Conservation (phyloP, 1,140 invertebrate genomes). For the Reticulitermes speratus region DNA sequence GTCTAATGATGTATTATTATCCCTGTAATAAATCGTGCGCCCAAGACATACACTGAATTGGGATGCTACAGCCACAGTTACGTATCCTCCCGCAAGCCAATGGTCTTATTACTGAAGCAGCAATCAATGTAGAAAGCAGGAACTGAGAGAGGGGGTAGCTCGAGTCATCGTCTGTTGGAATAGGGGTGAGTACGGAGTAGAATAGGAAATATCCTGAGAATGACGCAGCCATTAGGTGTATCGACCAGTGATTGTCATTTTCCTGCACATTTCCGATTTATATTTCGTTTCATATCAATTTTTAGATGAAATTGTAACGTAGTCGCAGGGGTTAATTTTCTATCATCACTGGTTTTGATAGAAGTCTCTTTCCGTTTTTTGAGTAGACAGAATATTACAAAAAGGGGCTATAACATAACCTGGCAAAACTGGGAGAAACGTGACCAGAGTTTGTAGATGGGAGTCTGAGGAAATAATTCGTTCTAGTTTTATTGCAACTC, state of each 20-base stretch:
- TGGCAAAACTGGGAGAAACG: not conserved
- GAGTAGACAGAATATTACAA: not conserved
- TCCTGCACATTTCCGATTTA: conserved; percentile 15
- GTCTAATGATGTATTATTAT: not conserved
- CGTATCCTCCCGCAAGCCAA: not conserved
- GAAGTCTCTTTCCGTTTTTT: conserved; percentile 15
- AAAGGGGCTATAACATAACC: not conserved
- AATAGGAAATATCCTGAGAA: conserved; percentile 19
- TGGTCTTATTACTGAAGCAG: conserved; percentile 3
- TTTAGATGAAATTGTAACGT: conserved; percentile 9
- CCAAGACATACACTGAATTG: not conserved
- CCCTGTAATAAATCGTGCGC: not conserved
- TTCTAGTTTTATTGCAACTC: not conserved
- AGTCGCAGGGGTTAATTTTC: conserved; percentile 3
- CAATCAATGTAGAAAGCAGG: not conserved
- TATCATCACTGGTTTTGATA: conserved; percentile 6
- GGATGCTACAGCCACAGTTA: not conserved
- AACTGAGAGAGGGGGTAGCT: not conserved
- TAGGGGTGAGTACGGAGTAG: not conserved
- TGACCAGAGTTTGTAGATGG: no score
- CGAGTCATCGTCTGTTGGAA: not conserved
- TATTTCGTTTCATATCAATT: conserved; percentile 13
- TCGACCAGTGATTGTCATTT: conserved; percentile 15
- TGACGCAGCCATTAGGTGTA: not conserved
- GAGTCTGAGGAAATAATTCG: not conserved